Conservation (phyloP, 35 echinoderm and acorn worm species). For the Heliocidaris erythrogramma region DNA sequence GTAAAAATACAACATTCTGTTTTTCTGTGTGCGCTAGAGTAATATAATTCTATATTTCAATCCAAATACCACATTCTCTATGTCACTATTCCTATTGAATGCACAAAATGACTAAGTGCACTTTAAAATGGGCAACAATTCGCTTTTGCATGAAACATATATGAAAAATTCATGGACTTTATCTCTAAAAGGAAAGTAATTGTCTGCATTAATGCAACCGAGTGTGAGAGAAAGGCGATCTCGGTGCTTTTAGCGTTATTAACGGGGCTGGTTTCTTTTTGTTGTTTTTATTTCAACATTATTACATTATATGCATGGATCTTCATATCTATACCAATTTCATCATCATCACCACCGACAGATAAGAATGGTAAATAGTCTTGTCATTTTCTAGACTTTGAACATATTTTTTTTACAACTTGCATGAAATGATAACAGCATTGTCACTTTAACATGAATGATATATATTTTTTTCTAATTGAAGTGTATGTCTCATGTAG, state of each 20-base stretch:
- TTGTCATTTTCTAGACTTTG: neutral
- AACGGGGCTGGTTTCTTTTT: neutral
- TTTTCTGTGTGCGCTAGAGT: too few species aligned
- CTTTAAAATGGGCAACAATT: too few species aligned
- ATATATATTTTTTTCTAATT: too few species aligned
- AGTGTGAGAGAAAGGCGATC: neutral
- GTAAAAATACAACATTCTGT: too few species aligned
- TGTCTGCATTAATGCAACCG: neutral
- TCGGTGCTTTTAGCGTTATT: neutral
- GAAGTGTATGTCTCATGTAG: too few species aligned
- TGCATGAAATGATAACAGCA: neutral
- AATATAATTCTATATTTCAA: too few species aligned
- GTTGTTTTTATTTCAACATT: neutral
- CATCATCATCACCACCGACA: neutral
- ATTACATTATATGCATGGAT: neutral
- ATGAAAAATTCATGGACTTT: too few species aligned
- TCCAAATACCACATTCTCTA: too few species aligned
- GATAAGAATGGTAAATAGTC: neutral
- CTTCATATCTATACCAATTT: constrained; percentile 4
- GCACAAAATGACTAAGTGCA: too few species aligned
- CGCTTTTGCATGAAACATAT: too few species aligned
- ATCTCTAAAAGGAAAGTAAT: too few species aligned
- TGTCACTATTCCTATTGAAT: too few species aligned
- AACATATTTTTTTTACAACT: neutral
- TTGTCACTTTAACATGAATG: neutral